Percentiles rank a stretch among this genome's conserved stretches.
Evolutionary conservation across 2,888 invertebrate species (phyloP).

Genomic region (Philaethria dido): DNA sequence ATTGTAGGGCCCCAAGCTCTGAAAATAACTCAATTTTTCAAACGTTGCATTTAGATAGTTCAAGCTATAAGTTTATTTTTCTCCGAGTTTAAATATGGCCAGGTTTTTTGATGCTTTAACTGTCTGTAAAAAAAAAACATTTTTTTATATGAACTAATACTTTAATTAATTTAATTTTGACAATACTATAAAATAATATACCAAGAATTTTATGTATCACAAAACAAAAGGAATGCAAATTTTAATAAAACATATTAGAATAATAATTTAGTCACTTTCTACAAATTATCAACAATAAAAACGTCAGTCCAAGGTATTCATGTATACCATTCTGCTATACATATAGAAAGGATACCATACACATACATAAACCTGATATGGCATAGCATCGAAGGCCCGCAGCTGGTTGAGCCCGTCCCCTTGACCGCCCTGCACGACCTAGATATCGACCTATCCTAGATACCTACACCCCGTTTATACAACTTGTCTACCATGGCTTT

Average conservation of each 20-base stretch:
- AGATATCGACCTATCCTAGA: slow-evolving; percentile 47
- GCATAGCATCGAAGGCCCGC: slow-evolving; percentile 20
- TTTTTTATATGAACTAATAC: no score
- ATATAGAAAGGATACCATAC: slow-evolving; percentile 20
- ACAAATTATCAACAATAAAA: background rate
- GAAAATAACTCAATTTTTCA: background rate
- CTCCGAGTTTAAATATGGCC: no score
- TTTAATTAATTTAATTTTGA: no score
- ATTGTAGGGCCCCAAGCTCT: background rate
- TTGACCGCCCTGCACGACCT: slow-evolving; percentile 48
- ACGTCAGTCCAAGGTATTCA: background rate
- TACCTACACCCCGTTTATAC: slow-evolving; percentile 32
- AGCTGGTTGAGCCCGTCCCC: slow-evolving; percentile 42
- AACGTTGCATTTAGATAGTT: background rate
- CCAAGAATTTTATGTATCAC: no score
- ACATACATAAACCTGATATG: slow-evolving; percentile 15
- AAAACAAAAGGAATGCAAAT: no score
- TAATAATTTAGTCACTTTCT: no score
- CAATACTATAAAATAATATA: no score
- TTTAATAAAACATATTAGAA: no score
- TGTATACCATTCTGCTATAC: background rate
- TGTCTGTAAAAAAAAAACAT: no score
- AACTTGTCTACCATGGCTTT: background rate
- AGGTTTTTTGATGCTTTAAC: no score
- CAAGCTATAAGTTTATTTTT: no score